Evolutionary conservation across 2,888 invertebrate genomes (phyloP).

Genomic region (Drosophila nr. fundita): DNA sequence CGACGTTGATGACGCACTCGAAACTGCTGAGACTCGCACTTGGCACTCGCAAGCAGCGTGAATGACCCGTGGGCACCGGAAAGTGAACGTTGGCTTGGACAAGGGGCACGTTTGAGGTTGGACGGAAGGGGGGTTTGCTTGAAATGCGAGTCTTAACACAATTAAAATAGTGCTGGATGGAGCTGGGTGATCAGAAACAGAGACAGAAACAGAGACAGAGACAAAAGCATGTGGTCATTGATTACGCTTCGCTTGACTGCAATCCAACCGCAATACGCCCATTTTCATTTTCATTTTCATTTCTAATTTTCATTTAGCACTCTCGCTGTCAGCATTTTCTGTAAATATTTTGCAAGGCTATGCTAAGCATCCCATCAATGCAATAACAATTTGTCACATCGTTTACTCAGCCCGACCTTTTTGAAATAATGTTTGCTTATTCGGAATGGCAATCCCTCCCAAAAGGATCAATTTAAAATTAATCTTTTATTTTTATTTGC

Average conservation of each 20-base stretch:
- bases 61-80: conserved; percentile 42
- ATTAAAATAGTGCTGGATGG: conserved; percentile 36
- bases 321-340: conserved; percentile 40
- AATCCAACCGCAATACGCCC: background rate
- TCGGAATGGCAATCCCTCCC: background rate
- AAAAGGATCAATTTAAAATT: background rate
- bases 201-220: background rate
- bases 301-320: background rate
- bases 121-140: background rate
- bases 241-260: conserved; percentile 26
- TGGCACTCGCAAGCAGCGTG: conserved; percentile 35
- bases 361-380: conserved; percentile 16
- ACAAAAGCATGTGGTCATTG: conserved; percentile 32
- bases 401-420: conserved; percentile 36
- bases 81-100: background rate
- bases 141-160: conserved; percentile 31
- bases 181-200: background rate
- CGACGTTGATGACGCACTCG: conserved; percentile 59
- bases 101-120: background rate
- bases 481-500: background rate
- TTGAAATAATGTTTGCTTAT: background rate
- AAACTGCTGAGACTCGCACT: conserved; percentile 54
- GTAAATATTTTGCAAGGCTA: conserved; percentile 31
- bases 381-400: conserved; percentile 37
- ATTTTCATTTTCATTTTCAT: conserved; percentile 1